Percentiles rank a stretch among this genome's conserved stretches.
These are phyloP conservation scores for Thecocarcelia acutangulata DNA, from an alignment of 2,888 invertebrate genomes.

Conservation along the genomic window DNA sequence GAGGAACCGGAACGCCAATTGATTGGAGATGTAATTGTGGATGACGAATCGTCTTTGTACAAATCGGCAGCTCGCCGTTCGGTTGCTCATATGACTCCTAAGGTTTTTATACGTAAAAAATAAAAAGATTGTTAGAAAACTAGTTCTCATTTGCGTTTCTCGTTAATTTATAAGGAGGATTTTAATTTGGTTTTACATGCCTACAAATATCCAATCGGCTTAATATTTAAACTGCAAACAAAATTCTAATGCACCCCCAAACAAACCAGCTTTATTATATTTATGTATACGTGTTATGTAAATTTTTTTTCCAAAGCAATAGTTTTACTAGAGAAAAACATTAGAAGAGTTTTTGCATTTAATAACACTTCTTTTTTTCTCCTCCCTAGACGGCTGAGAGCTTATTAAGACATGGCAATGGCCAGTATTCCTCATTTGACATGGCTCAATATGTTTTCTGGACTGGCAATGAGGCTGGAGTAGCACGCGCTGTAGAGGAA, in stretches of 20 bases:
- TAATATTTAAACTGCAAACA: slow-evolving; percentile 47
- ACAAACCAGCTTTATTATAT: slow-evolving; percentile 2
- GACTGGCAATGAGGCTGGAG: slow-evolving; percentile 91
- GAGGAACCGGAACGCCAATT: slow-evolving; percentile 66
- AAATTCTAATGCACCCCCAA: slow-evolving; percentile 57
- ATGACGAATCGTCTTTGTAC: slow-evolving; percentile 76
- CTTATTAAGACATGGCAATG: slow-evolving; percentile 83
- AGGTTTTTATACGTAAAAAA: slow-evolving; percentile 77
- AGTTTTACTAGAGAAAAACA: background rate
- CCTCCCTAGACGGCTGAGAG: slow-evolving; percentile 82
- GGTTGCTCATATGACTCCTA: slow-evolving; percentile 75
- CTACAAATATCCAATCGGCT: slow-evolving; percentile 64
- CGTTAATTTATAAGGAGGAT: slow-evolving; percentile 43
- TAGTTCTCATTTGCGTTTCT: slow-evolving; percentile 38
- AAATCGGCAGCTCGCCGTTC: slow-evolving; percentile 72
- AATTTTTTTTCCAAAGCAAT: slow-evolving; percentile 20
- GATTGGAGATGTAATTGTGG: slow-evolving; percentile 75
- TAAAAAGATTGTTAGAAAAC: slow-evolving; percentile 30
- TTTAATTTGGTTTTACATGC: slow-evolving; percentile 67
- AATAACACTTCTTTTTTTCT: background rate
- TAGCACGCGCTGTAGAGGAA: slow-evolving; percentile 89
- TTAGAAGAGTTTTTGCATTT: background rate
- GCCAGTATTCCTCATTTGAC: slow-evolving; percentile 89
- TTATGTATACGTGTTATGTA: slow-evolving; percentile 20
- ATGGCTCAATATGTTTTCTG: slow-evolving; percentile 92